Percentiles rank a stretch among this genome's conserved stretches.
These are phyloP conservation scores for Drosophila paramelanica DNA, from an alignment of 2,888 invertebrate species.

Conservation along the genomic window DNA sequence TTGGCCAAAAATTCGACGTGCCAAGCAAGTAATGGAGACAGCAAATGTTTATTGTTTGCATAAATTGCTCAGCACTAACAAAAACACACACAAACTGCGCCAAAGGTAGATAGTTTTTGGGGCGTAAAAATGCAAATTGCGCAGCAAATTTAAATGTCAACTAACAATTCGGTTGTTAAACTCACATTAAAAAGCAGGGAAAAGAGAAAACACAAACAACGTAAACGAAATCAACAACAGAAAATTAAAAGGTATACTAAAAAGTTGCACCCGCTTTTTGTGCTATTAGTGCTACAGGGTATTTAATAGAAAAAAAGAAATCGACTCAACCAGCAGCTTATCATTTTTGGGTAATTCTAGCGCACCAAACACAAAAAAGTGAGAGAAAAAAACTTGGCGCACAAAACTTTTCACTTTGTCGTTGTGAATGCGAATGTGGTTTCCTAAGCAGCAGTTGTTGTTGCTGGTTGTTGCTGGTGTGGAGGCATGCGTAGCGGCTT, in stretches of 20 bases:
- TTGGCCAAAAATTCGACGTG: constrained; percentile 54
- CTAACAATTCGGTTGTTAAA: constrained; percentile 76
- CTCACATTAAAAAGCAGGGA: constrained; percentile 58
- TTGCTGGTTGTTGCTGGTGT: constrained; percentile 11
- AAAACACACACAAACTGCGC: constrained; percentile 5
- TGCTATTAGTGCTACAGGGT: constrained; percentile 23
- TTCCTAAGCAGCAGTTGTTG: constrained; percentile 11
- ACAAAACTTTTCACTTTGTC: constrained; percentile 73
- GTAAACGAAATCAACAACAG: constrained; percentile 23
- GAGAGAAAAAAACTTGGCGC: constrained; percentile 24
- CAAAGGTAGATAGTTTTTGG: constrained; percentile 11
- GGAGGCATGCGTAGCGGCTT: constrained; percentile 50
- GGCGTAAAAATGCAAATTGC: constrained; percentile 68
- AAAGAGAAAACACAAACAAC: constrained; percentile 2
- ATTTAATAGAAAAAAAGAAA: background rate
- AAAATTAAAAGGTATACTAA: background rate
- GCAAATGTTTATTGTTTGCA: constrained; percentile 76
- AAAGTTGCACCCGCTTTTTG: background rate
- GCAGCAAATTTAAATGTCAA: constrained; percentile 77
- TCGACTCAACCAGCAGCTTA: constrained; percentile 45
- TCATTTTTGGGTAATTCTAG: constrained; percentile 48
- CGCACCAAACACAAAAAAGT: constrained; percentile 11
- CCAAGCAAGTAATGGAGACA: constrained; percentile 75
- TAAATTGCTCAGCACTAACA: constrained; percentile 51
- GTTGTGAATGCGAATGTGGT: constrained; percentile 58